Percentiles rank a stretch among this genome's conserved stretches.
Conservation (phyloP, 1,140 invertebrate genomes). For the Orussus abietinus region DNA sequence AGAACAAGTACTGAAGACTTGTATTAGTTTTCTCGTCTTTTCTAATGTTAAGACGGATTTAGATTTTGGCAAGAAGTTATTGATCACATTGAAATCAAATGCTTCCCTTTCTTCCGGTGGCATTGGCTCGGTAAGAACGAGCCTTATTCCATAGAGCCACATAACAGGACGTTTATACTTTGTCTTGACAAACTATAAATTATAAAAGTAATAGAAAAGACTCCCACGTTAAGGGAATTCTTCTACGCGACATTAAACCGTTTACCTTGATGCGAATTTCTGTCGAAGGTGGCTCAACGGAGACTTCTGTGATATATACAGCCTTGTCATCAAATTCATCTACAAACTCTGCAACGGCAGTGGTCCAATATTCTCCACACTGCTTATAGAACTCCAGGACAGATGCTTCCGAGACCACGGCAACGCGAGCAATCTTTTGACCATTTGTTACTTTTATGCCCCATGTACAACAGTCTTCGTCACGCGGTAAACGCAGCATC, state of each 20-base stretch:
- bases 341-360: conserved; percentile 42
- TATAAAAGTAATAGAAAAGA: conserved; percentile 7
- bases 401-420: conserved; percentile 44
- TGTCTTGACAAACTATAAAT: conserved; percentile 43
- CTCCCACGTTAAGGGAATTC: too few relatives aligned
- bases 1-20: conserved; percentile 18
- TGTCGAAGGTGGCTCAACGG: conserved; percentile 35
- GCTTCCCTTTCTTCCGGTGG: conserved; percentile 19
- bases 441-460: conserved; percentile 40
- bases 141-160: conserved; percentile 49
- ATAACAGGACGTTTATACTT: conserved; percentile 40
- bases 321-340: conserved; percentile 46
- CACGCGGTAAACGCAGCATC: conserved; percentile 25
- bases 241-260: too few relatives aligned
- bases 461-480: conserved; percentile 34
- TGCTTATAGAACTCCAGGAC: conserved; percentile 51
- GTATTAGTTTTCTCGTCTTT: conserved; percentile 22
- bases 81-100: conserved; percentile 37
- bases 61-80: conserved; percentile 28
- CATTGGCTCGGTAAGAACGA: conserved; percentile 33
- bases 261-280: conserved; percentile 49
- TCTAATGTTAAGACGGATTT: conserved; percentile 17
- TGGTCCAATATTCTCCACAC: conserved; percentile 47
- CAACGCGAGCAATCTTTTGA: conserved; percentile 39
- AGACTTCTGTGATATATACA: conserved; percentile 39